Conservation (phyloP, 2,797 vertebrate species). For the Hyperoplus lanceolatus region DNA sequence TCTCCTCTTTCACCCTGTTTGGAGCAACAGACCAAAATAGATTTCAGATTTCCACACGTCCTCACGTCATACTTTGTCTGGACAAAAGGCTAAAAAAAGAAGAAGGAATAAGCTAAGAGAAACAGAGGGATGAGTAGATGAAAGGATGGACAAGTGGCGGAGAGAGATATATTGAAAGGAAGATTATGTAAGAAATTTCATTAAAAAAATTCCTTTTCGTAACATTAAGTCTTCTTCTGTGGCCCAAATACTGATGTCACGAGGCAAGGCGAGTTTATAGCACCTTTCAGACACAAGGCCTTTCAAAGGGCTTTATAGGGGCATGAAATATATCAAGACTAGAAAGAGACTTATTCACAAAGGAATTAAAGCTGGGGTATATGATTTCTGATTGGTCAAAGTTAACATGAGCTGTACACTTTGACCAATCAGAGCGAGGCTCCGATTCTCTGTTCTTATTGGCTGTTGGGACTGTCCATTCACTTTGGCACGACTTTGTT, state of each 20-base stretch:
- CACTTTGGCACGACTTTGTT: no score
- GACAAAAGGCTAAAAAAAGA: constrained; percentile 31
- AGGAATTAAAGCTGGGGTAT: no score
- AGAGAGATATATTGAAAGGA: neutral
- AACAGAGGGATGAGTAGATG: neutral
- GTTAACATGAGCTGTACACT: no score
- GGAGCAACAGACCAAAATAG: constrained; percentile 45
- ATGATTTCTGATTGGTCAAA: no score
- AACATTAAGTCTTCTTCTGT: neutral
- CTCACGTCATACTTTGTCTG: constrained; percentile 24
- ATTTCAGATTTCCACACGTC: constrained; percentile 3
- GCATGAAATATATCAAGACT: no score
- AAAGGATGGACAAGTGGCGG: neutral
- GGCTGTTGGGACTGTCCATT: no score
- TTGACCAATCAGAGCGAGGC: no score
- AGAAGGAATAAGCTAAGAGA: neutral
- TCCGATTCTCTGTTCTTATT: no score
- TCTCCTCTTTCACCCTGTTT: constrained; percentile 31
- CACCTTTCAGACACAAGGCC: no score
- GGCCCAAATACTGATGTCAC: neutral
- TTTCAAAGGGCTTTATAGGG: no score
- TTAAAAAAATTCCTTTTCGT: neutral
- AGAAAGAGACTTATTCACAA: no score
- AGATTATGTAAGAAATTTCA: neutral
- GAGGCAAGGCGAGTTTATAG: no score